A percentile compares a stretch with the other conserved stretches of the same genome.
Evolutionary conservation across 1,140 invertebrate species (phyloP).

Genomic region (Aphelinus certus): DNA sequence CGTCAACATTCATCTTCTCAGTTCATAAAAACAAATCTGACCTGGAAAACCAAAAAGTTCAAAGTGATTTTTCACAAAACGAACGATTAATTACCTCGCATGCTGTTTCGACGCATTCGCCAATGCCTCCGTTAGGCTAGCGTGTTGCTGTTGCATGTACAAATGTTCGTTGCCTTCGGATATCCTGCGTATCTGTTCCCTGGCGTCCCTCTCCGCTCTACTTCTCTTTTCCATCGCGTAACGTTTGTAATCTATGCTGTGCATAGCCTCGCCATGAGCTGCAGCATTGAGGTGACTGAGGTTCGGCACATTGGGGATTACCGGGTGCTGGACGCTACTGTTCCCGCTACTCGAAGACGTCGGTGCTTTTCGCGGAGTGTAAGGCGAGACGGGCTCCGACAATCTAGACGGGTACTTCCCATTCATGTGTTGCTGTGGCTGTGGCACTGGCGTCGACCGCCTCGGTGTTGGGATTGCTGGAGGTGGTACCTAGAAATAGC

Average conservation of each 20-base stretch:
- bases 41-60: too few relatives aligned
- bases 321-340: constrained; percentile 45
- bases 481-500: not conserved
- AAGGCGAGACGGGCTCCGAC: constrained; percentile 56
- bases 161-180: constrained; percentile 55
- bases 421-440: constrained; percentile 42
- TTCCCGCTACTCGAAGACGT: not conserved
- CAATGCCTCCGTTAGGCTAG: constrained; percentile 35
- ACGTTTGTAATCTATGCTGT: constrained; percentile 31
- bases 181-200: constrained; percentile 48
- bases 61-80: too few relatives aligned
- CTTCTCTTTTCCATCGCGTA: constrained; percentile 58
- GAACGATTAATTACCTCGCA: constrained; percentile 22
- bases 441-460: constrained; percentile 35
- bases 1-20: too few relatives aligned
- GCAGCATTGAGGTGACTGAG: constrained; percentile 57
- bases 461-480: constrained; percentile 41
- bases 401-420: constrained; percentile 55
- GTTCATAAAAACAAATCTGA: too few relatives aligned
- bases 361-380: constrained; percentile 55
- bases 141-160: constrained; percentile 41
- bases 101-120: constrained; percentile 3
- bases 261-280: constrained; percentile 40
- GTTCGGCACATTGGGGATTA: constrained; percentile 63
- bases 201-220: constrained; percentile 46